Evolutionary conservation across 2,888 invertebrate genomes (phyloP).

Genomic region (Aphodius sticticus): DNA sequence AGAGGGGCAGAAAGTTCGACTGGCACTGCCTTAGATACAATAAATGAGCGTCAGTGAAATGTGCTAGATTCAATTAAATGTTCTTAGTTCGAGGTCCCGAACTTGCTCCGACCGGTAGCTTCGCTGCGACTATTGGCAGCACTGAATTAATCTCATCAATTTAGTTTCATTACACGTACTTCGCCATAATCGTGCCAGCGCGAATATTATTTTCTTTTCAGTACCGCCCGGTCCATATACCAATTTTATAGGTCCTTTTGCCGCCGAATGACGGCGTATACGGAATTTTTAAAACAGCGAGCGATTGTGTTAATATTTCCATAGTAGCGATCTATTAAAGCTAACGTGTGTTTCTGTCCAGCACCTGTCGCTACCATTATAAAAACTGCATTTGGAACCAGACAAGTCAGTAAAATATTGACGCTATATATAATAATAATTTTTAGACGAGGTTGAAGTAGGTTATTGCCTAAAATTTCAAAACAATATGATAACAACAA

Average conservation of each 20-base stretch:
- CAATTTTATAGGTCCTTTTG: conserved; percentile 21
- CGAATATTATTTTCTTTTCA: conserved; percentile 32
- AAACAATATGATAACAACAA: too few relatives aligned
- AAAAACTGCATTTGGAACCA: too few relatives aligned
- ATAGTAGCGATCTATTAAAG: too few relatives aligned
- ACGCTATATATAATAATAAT: too few relatives aligned
- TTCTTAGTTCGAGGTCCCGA: conserved; percentile 31
- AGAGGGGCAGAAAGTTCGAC: background rate
- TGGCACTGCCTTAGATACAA: background rate
- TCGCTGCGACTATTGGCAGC: conserved; percentile 28
- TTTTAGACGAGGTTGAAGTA: too few relatives aligned
- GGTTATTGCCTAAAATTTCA: too few relatives aligned
- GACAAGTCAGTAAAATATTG: too few relatives aligned
- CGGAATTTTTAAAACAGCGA: too few relatives aligned
- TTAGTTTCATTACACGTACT: conserved; percentile 34
- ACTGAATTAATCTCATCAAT: conserved; percentile 35
- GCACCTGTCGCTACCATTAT: too few relatives aligned
- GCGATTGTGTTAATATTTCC: too few relatives aligned
- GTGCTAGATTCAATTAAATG: conserved; percentile 35
- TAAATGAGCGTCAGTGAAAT: conserved; percentile 26
- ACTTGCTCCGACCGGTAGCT: conserved; percentile 29
- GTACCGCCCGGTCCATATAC: conserved; percentile 9
- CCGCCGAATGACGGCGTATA: background rate
- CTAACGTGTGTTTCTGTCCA: too few relatives aligned
- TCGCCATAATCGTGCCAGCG: conserved; percentile 23